phyloP scores from a whole-genome alignment of 2,888 invertebrate genomes.

The Eustalomyia histrio region DNA sequence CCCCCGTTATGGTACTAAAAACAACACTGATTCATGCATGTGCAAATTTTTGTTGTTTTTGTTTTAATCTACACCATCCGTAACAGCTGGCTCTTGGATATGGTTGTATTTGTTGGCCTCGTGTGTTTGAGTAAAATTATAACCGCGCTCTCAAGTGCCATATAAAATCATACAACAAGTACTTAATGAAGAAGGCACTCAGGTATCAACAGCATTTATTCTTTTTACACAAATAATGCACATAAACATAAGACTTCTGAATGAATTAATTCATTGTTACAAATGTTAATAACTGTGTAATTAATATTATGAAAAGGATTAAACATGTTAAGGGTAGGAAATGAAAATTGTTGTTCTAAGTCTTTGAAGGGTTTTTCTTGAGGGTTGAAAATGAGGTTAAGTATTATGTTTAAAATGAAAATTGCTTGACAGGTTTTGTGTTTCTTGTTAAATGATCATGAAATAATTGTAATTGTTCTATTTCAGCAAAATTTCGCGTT shows the following conservation, averaged over 20 bases:
- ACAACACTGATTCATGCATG: not conserved
- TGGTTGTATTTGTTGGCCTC: too few relatives aligned
- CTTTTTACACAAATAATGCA: not conserved
- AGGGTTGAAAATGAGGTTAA: not conserved
- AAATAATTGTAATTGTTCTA: too few relatives aligned
- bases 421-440: too few relatives aligned
- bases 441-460: too few relatives aligned
- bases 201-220: slow-evolving; percentile 60
- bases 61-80: not conserved
- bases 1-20: not conserved
- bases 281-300: not conserved
- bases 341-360: not conserved
- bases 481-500: too few relatives aligned
- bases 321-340: not conserved
- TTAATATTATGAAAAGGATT: not conserved
- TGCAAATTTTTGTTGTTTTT: not conserved
- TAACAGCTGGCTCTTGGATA: too few relatives aligned
- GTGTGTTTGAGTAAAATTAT: slow-evolving; percentile 11
- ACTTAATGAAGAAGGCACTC: slow-evolving; percentile 60
- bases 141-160: slow-evolving; percentile 60
- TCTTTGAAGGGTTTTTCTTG: not conserved
- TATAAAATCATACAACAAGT: slow-evolving; percentile 38
- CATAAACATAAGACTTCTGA: not conserved
- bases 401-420: not conserved
- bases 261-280: slow-evolving; percentile 5